Base-by-base conservation (phyloP, 2,113 vertebrate species). In the Pantherophis guttatus region DNA sequence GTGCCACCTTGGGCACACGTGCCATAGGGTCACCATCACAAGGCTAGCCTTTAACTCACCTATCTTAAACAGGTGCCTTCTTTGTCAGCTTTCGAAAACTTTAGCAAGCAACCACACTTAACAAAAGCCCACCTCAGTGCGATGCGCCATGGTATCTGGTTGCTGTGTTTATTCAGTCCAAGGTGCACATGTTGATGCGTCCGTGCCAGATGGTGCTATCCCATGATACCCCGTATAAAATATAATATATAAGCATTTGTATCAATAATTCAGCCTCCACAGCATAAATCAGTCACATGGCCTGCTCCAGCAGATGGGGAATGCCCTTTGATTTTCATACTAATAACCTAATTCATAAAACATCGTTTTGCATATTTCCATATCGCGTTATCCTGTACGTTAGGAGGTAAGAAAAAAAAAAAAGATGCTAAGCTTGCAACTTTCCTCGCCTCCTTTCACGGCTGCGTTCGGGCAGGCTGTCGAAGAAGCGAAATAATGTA, bases 271-370 rank as follows among this genome's bases (percentile, higher is more conserved):
- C 93, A 97, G 91, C 57, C 93, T 95, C 93, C 39, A 12, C 91
- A 62, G 89, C 94, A 97, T 97, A 97, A 97, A 97, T 97, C 92
- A 95, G 93, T 92, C 94, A 93, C 91, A 89, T 44, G 93, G 89
- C 93, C 58, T 88, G 24, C 95, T 96, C 94, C 62, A 96, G 50
- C 94, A 96, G 95, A 95, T 94, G 94, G 94, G 90, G 88, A 94
- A 97, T 94, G 81, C 94, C 92, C 93, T 97, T 97, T 93, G 95
- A 93, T 96, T 95, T 97, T 97, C 92, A 92, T 94, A 5, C 88
- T 95, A 95, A 96, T 95, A 89, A 97, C 94, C 85, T 96, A 97
- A 96, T 97, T 96, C 93, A 94, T 96, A 96, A 95, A 95, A 92
- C 92, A 91, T 89, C 94, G 9, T 95, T 95, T 94, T 96, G 17